phyloP scores from a whole-genome alignment of 2,113 vertebrate species.

The Indicator maculatus region DNA sequence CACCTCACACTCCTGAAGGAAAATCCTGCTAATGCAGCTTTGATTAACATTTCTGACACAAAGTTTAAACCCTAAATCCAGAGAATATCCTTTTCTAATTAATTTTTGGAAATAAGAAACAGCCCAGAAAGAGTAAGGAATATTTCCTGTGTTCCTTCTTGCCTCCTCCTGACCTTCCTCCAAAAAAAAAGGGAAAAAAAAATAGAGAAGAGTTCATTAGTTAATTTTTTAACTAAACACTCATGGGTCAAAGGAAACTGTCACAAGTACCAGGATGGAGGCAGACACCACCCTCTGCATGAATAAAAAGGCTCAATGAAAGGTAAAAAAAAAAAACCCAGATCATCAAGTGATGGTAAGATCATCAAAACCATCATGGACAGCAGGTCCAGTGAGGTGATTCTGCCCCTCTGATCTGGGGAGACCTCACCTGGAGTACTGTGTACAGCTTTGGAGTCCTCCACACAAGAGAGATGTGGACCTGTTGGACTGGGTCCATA shows the following conservation, averaged over 20 bases:
- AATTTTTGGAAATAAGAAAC: neutral
- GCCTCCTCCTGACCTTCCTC: neutral
- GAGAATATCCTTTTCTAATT: slow-evolving; percentile 45
- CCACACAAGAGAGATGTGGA: too few species aligned
- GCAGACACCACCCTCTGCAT: neutral
- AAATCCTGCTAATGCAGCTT: slow-evolving; percentile 18
- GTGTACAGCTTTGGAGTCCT: too few species aligned
- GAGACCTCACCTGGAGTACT: too few species aligned
- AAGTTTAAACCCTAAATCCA: slow-evolving; percentile 48
- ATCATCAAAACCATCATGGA: too few species aligned
- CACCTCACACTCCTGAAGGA: neutral
- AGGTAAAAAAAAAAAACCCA: too few species aligned
- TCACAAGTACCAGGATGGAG: neutral
- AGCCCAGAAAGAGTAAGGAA: neutral
- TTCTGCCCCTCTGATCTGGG: too few species aligned
- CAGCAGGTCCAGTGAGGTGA: too few species aligned
- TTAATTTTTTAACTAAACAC: neutral
- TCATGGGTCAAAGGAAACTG: neutral
- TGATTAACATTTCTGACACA: slow-evolving; percentile 44
- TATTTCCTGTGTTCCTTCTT: neutral
- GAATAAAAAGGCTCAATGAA: neutral
- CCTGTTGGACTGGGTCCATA: too few species aligned
- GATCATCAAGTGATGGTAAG: rapidly evolving
- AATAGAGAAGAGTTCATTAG: neutral
- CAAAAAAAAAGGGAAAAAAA: neutral